Evolutionary conservation across 2,113 vertebrate genomes (phyloP).

Genomic region (Solea solea): DNA sequence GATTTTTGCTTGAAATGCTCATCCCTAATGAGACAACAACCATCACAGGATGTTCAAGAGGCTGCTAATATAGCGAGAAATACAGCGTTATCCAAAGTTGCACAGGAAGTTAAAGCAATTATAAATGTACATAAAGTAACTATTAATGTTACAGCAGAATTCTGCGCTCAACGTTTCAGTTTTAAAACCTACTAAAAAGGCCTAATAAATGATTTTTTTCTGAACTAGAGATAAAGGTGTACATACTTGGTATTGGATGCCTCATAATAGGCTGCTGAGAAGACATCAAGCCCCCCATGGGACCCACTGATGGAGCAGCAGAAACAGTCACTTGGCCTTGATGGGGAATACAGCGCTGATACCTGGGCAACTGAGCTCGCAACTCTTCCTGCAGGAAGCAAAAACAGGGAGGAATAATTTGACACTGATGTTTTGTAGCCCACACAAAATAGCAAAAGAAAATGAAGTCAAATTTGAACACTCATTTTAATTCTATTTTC

Average conservation of each 20-base stretch:
- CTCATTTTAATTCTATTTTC: neutral
- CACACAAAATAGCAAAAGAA: constrained; percentile 1
- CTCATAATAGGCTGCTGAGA: constrained; percentile 89
- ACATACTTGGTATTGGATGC: constrained; percentile 81
- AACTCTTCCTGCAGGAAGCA: constrained; percentile 87
- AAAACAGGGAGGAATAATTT: constrained; percentile 1
- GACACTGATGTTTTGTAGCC: neutral
- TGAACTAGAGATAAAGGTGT: neutral
- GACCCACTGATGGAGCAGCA: constrained; percentile 84
- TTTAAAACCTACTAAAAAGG: no score
- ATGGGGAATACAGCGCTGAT: constrained; percentile 87
- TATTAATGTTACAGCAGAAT: no score
- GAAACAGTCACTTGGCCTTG: constrained; percentile 83
- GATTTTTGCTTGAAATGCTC: no score
- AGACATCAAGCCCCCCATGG: constrained; percentile 88
- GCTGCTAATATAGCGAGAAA: neutral
- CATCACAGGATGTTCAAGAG: no score
- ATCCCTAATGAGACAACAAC: no score
- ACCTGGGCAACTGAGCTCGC: constrained; percentile 90
- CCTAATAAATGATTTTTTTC: neutral
- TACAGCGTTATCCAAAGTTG: neutral
- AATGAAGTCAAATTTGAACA: neutral
- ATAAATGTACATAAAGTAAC: neutral
- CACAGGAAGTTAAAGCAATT: neutral
- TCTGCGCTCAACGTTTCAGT: no score